Evolutionary conservation across 2,113 vertebrate species (phyloP), one percentile per base, ranked within the genome.

Genomic region (Notarius lentiginosus): DNA sequence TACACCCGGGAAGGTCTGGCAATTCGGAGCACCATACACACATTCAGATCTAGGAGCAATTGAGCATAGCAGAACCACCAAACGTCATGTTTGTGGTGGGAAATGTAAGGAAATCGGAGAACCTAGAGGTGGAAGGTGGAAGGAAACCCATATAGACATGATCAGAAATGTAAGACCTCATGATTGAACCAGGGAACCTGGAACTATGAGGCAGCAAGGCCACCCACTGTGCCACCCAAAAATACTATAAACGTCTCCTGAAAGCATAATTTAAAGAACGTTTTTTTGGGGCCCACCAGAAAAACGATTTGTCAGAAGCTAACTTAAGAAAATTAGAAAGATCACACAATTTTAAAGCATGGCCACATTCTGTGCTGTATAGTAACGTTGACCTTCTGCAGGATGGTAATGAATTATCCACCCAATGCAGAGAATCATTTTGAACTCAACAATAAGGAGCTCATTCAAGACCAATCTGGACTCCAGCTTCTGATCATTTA

Each of bases 391-490:
- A 73, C 8, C 34, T 73, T 47, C 34, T 73, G 22, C 47, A n/a
- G 20, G 4, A 56, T 56, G 76, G 53, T 51, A 3, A 77, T 77
- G 15, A 27, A n/a, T 77, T 27, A 77, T 77, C 75, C 14, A 10
- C 7, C 49, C 75, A 77, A 77, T 27, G 51, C 24, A n/a, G 6
- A 77, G 17, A 77, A 61, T 27, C 47, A 34, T 80, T 49, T 61
- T 70, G 72, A 76, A 63, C 34, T 17, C 17, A 76, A 47, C 55
- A 70, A 80, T 51, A 60, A 65, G 58, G 41, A 30, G 27, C 65
- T 30, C 41, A 81, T 90, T 84, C 76, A 53, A 30, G 82, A 87
- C 84, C 82, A 90, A 75, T 77, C 34, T 82, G 81, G 60, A 60
- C 11, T 30, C n/a, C 51, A 68, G 77, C 27, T 73, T 60, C 49